Base-by-base conservation (phyloP, 2,797 vertebrate species). In the Chaenodraco wilsoni region DNA sequence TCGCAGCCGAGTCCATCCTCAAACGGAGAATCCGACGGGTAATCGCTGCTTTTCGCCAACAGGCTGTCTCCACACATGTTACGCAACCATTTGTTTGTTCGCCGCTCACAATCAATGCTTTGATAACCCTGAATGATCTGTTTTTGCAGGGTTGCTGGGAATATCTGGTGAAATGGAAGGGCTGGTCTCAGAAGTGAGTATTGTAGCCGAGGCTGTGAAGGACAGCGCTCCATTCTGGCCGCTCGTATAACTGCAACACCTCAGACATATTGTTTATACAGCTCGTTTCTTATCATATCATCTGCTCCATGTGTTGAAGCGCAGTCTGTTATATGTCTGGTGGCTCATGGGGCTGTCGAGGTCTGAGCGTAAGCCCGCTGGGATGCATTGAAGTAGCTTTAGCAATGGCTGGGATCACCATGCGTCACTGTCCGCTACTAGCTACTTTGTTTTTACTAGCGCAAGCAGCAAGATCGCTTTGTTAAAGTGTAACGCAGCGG, bases 141-240 rank as follows among this genome's bases (percentile, higher is more conserved):
- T 79, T 91, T 52, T 93, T 81, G 81, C 95, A 99, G 98, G 98
- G 98, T 91, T 96, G 97, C 76, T 97, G 98, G 96, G 97, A 99
- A 87, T 99, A 99, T 94, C 96, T 99, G 37, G 97, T 99, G 84
- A 99, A 99, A 95, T 99, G 98, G 98, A 99, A 98, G 91, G 98
- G 98, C 90, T 99, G 98, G 98, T 99, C 98, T 89, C 97, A 97
- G 90, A 99, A 99, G 98, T 99, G 96, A 99, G 98, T 98, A 89
- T 75, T 68, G 61, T 65, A 72, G n/a, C 50, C 69, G 79, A 82
- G 72, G 77, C 79, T 45, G 77, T 56, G 84, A 82, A 84, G 79
- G 72, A 91, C 89, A 91, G 90, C 90, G 92, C 89, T 90, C 84
- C 91, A 89, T 84, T 75, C 87, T 91, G 92, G 90, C 82, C 72